Evolutionary conservation across 2,888 invertebrate species (phyloP), one percentile per base, ranked within the genome.

Genomic region (Yponomeuta evonymella): DNA sequence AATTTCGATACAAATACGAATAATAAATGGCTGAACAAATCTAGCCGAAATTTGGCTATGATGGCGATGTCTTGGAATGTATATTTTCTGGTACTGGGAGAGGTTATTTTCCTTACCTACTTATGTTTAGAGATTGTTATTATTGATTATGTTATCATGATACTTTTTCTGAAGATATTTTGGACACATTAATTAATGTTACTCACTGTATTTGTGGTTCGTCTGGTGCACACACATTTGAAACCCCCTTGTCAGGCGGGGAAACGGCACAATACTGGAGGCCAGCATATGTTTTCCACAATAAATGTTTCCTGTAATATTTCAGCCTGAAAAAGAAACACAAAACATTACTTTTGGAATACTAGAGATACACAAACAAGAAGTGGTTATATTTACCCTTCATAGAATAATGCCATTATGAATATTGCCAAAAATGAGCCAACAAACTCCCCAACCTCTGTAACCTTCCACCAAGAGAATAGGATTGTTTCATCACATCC

Each of bases 401-500:
- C 99, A 86, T 99, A 99, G 43, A 98, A 91, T 70, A 98, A 94
- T 8, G 98, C 98, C 94, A 99, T 94, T 74, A 98, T 92, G 83
- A 98, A 97, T 79, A 99, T 97, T 67, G 96, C 96, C 75, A 98
- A 89, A 93, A 98, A 98, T 5, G 99, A 98, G 66, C 96, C 96
- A 72, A 98, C 88, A 78, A 99, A 94, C 72, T 96, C 96, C 67
- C 95, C 95, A 71, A 95, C 83, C 30, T 95, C 95, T 58, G 94
- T 93, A 71, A 96, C 95, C 79, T 94, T 94, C 98, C 98, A 98
- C 86, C 94, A 94, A 71, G 96, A 94, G 84, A 98, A 98, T 5
- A 98, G 93, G 72, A 98, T 95, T 3, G 94, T 95, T 86, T 96
- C 97, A 51, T 86, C 81, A 77, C 92, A 95, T 12, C 96, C 96